Conservation (phyloP, 2,888 invertebrate species). For the Heteromyza rotundicornis region DNA sequence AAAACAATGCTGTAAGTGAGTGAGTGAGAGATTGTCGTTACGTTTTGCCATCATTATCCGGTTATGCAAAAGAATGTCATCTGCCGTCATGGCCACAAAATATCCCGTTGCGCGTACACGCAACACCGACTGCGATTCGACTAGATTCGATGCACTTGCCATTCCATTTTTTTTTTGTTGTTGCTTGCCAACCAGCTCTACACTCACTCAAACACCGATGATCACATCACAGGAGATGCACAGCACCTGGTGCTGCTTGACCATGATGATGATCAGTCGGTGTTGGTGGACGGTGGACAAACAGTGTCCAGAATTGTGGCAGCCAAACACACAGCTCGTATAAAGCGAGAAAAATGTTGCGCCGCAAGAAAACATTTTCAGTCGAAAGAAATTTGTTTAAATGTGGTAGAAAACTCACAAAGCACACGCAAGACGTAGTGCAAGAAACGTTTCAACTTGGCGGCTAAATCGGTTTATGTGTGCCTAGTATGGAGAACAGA, state of each 20-base stretch:
- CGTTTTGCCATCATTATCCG: not conserved
- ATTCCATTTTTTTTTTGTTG: not conserved
- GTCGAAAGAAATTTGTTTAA: no score
- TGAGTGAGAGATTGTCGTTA: not conserved
- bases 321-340: no score
- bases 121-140: not conserved
- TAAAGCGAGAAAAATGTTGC: not conserved
- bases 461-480: no score
- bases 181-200: not conserved
- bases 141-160: not conserved
- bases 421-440: no score
- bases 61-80: slow-evolving; percentile 4
- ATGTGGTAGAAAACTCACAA: no score
- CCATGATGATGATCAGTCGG: no score
- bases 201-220: not conserved
- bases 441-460: no score
- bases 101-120: not conserved
- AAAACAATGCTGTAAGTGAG: not conserved
- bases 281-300: not conserved
- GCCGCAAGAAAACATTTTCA: not conserved
- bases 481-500: no score
- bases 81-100: not conserved
- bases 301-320: no score
- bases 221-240: not conserved
- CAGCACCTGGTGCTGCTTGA: no score